Evolutionary conservation across 2,113 vertebrate genomes (phyloP), one percentile per base, ranked within the genome.

Genomic region (Lepus timidus): DNA sequence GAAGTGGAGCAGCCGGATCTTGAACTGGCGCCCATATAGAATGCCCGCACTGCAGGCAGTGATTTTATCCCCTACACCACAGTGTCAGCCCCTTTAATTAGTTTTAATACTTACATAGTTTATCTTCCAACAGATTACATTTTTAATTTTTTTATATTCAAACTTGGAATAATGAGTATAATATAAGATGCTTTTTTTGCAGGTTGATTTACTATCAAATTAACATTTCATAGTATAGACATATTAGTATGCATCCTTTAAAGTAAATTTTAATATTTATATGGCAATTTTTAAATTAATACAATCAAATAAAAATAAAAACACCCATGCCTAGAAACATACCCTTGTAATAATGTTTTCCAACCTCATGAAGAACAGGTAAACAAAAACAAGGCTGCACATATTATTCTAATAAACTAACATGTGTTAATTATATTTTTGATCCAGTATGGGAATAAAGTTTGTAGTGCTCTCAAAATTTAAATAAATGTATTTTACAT

Each of bases 111-210:
- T 76, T 64, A 75, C 25, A 82, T 81, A 85, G 70, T 79, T 96
- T 82, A 79, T 80, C 95, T 95, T 95, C 29, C 49, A 94, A 62
- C 9, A 87, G 71, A 88, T 83, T 29, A 93, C 79, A 82, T 94
- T 98, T 97, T 95, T 67, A 96, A 84, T 96, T 22, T 93, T 97
- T 97, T 88, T 93, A 22, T 94, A 79, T 94, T 92, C 90, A 96
- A 96, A 92, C 44, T 82, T 51, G 19, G 36, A 70, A 19, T 92
- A 96, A 73, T 52, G 27, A 22, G 5, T 39, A 76, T 88, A 25
- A 64, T 81, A 8, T 49, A 79, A 94, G 36, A 88, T 74, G 29
- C n/a, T n/a, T n/a, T n/a, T n/a, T n/a, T n/a, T 92, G 39, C 36
- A 97, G 96, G 87, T 68, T 80, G 62, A 64, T 84, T 95, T 96